Evolutionary conservation across 2,888 invertebrate species (phyloP).

Genomic region (Chromoteleia sp.): DNA sequence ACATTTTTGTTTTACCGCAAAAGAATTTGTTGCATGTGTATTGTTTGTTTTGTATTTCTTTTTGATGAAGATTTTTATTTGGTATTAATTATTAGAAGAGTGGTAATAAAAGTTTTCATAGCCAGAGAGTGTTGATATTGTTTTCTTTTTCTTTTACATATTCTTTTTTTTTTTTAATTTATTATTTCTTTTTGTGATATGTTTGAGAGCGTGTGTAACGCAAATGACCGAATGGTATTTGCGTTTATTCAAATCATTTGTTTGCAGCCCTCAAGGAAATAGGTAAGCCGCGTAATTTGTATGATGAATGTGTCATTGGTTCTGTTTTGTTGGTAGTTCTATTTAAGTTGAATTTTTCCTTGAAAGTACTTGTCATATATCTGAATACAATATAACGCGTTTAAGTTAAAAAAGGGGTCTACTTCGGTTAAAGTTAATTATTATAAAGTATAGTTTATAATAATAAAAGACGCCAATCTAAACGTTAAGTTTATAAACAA

Average conservation of each 20-base stretch:
- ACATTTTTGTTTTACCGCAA: slow-evolving; percentile 66
- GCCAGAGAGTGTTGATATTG: slow-evolving; percentile 62
- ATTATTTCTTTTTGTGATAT: slow-evolving; percentile 46
- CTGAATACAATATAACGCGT: slow-evolving; percentile 21
- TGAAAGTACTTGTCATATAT: slow-evolving; percentile 23
- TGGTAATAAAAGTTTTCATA: slow-evolving; percentile 71
- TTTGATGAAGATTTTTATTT: slow-evolving; percentile 73
- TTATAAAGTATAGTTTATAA: no score
- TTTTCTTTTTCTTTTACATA: slow-evolving; percentile 72
- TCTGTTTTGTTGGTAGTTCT: slow-evolving; percentile 76
- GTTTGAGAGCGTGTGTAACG: slow-evolving; percentile 74
- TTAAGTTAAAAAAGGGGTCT: no score
- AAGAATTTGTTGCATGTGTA: slow-evolving; percentile 78
- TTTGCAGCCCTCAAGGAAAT: slow-evolving; percentile 84
- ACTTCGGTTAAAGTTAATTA: no score
- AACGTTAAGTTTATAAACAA: no score
- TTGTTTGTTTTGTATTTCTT: slow-evolving; percentile 77
- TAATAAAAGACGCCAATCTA: no score
- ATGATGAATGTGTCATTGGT: slow-evolving; percentile 81
- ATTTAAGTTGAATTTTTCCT: slow-evolving; percentile 54
- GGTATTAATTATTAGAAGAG: slow-evolving; percentile 72
- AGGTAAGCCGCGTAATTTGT: slow-evolving; percentile 83
- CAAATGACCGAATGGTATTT: slow-evolving; percentile 74
- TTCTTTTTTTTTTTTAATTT: slow-evolving; percentile 31
- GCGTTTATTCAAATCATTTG: slow-evolving; percentile 79